A percentile compares a stretch with the other conserved stretches of the same genome.
Evolutionary conservation across 2,888 invertebrate species (phyloP).

Genomic region (Callinectes sapidus): DNA sequence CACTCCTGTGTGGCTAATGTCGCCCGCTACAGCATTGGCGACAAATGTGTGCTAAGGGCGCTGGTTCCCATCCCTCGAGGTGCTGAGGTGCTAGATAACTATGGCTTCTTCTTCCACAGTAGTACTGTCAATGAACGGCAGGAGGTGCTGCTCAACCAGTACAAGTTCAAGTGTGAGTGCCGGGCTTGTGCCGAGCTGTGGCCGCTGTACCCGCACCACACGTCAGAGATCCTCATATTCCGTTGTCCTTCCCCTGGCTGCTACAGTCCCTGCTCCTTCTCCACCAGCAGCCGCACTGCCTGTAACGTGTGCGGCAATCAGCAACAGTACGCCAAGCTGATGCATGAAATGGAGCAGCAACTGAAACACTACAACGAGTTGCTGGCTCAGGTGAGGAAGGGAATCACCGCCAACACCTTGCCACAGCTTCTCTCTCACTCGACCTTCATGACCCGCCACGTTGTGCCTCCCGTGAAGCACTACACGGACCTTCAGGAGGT

Average conservation of each 20-base stretch:
- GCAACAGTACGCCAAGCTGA: constrained; percentile 54
- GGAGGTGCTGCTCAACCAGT: constrained; percentile 76
- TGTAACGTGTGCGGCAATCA: constrained; percentile 66
- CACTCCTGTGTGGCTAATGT: constrained; percentile 78
- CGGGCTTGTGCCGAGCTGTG: constrained; percentile 76
- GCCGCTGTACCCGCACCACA: constrained; percentile 73
- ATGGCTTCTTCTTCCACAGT: constrained; percentile 77
- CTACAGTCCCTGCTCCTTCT: constrained; percentile 45
- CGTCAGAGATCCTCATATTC: constrained; percentile 62
- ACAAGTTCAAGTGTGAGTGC: constrained; percentile 77
- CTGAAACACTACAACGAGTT: constrained; percentile 35
- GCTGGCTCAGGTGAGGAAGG: constrained; percentile 46
- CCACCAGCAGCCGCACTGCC: constrained; percentile 44
- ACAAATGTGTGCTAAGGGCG: constrained; percentile 74
- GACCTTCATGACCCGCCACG: constrained; percentile 49
- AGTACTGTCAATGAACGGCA: constrained; percentile 75
- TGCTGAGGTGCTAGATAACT: constrained; percentile 77
- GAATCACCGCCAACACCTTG: constrained; percentile 42
- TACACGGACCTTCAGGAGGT: constrained; percentile 65
- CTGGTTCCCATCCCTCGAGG: constrained; percentile 76
- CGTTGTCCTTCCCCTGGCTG: constrained; percentile 57
- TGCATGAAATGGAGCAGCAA: constrained; percentile 56
- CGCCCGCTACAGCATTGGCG: constrained; percentile 76
- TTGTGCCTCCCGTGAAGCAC: constrained; percentile 62
- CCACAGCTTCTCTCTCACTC: constrained; percentile 50